Percentiles rank a stretch among this genome's conserved stretches.
These are phyloP conservation scores for Apeira syringaria DNA, from an alignment of 2,888 invertebrate genomes.

Conservation along the genomic window DNA sequence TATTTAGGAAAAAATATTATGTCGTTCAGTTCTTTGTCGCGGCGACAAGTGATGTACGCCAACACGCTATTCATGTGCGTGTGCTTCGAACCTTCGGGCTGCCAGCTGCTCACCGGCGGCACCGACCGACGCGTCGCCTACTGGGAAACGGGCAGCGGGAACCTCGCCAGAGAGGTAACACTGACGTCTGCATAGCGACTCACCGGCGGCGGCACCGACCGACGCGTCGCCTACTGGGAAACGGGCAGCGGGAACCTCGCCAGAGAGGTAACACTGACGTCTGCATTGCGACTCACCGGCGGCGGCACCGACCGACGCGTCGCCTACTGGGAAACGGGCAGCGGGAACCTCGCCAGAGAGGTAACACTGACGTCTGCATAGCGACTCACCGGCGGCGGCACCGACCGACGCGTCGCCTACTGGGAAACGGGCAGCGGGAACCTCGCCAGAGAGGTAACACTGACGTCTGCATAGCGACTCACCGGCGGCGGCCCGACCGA, in stretches of 20 bases:
- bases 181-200: conserved; percentile 68
- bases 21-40: conserved; percentile 83
- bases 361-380: conserved; percentile 37
- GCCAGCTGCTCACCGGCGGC: conserved; percentile 92
- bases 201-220: conserved; percentile 93
- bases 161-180: conserved; percentile 89
- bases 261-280: conserved; percentile 82
- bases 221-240: conserved; percentile 96
- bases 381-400: conserved; percentile 92
- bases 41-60: conserved; percentile 93
- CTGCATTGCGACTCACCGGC: conserved; percentile 85
- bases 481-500: no score
- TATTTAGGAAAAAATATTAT: neutral
- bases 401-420: conserved; percentile 93
- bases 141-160: conserved; percentile 95
- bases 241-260: conserved; percentile 91
- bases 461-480: neutral
- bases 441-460: conserved; percentile 88
- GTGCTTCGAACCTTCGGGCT: conserved; percentile 87
- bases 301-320: conserved; percentile 94
- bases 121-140: conserved; percentile 94
- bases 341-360: conserved; percentile 92
- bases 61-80: conserved; percentile 93
- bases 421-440: conserved; percentile 95
- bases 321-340: conserved; percentile 94